These are phyloP conservation scores for Acrocephalus arundinaceus DNA, from an alignment of 2,113 vertebrate genomes.

Conservation along the genomic window DNA sequence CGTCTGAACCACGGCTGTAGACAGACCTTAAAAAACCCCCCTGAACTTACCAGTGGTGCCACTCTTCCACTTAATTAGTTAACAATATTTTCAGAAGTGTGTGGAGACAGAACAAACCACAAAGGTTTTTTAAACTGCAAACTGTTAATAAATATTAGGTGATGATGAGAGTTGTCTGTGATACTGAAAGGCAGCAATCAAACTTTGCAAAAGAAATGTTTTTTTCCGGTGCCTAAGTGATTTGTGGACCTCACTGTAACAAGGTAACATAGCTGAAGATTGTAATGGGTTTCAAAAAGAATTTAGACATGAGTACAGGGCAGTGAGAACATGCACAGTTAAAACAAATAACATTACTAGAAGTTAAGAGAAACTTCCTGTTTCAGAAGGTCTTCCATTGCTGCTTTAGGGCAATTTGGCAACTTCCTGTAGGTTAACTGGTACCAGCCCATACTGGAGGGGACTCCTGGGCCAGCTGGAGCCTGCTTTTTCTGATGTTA, in stretches of 20 bases:
- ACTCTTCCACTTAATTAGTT: not conserved
- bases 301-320: not conserved
- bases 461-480: not conserved
- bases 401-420: not conserved
- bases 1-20: not conserved
- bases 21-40: not conserved
- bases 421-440: not conserved
- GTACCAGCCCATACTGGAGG: not conserved
- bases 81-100: not conserved
- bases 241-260: not conserved
- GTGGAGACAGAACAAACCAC: not conserved
- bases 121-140: not conserved
- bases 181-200: not conserved
- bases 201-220: not conserved
- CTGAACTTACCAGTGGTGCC: not conserved
- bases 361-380: not conserved
- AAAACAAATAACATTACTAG: not conserved
- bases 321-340: not conserved
- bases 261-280: not conserved
- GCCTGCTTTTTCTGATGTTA: not conserved
- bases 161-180: not conserved
- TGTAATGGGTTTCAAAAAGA: not conserved
- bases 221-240: not conserved
- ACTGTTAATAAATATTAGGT: not conserved
- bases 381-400: not conserved